phyloP scores from a whole-genome alignment of 30 jellyfish, hydroid and myxozoan species.

The Pseudorhiza aurosa region DNA sequence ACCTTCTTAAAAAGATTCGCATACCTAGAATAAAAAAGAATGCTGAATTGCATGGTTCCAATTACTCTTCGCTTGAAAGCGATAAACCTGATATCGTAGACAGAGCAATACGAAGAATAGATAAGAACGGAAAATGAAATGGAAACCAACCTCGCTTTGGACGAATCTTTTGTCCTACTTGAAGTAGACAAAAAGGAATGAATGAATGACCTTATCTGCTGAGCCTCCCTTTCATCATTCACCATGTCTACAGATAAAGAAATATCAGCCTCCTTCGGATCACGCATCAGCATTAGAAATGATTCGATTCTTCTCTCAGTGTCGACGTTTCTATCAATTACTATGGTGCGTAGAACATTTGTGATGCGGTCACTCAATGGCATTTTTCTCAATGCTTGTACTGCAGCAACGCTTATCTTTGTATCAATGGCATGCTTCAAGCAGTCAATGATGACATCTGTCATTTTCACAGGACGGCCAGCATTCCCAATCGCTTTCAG shows the following conservation, averaged over 20 bases:
- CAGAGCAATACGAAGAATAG: too few species aligned
- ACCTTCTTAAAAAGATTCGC: conserved; percentile 47
- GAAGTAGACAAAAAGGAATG: conserved; percentile 66
- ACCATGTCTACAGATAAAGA: conserved; percentile 82
- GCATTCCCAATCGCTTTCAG: conserved; percentile 97
- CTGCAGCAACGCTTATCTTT: conserved; percentile 90
- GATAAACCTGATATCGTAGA: too few species aligned
- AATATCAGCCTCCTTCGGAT: conserved; percentile 72
- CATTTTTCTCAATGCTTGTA: conserved; percentile 87
- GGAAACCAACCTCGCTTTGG: conserved; percentile 56
- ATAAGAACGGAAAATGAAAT: neutral
- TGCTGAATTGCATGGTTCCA: too few species aligned
- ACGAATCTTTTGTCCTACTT: conserved; percentile 54
- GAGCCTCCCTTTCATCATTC: conserved; percentile 83
- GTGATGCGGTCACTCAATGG: conserved; percentile 27
- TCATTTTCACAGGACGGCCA: conserved; percentile 83
- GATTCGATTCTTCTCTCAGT: conserved; percentile 84
- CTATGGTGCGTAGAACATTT: conserved; percentile 35
- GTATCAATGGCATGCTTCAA: conserved; percentile 73
- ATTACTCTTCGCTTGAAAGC: too few species aligned
- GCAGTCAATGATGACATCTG: conserved; percentile 83
- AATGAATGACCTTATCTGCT: conserved; percentile 83
- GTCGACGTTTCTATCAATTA: conserved; percentile 84
- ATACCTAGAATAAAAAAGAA: conserved; percentile 33
- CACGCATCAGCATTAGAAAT: conserved; percentile 74